Percentiles rank a stretch among this genome's conserved stretches.
Evolutionary conservation across 2,888 invertebrate species (phyloP).

Genomic region (Spodoptera exigua): DNA sequence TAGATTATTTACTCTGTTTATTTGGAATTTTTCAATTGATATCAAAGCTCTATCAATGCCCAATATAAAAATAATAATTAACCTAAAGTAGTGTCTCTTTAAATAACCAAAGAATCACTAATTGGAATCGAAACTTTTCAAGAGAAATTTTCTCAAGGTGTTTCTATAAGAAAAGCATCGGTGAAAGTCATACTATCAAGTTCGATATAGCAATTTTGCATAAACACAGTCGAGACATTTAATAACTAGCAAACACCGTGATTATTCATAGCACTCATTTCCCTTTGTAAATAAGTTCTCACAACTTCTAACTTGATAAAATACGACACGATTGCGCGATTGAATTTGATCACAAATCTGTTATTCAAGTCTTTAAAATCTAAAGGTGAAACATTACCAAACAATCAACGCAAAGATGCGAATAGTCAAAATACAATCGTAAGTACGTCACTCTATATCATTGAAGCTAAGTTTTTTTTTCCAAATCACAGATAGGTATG

Average conservation of each 20-base stretch:
- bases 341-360: too few species aligned
- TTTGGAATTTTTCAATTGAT: not conserved
- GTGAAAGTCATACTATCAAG: constrained; percentile 39
- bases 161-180: constrained; percentile 29
- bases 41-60: too few species aligned
- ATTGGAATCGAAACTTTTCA: not conserved
- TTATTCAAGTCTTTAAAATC: too few species aligned
- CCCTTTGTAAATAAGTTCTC: constrained; percentile 30
- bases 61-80: too few species aligned
- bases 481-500: too few species aligned
- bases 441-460: too few species aligned
- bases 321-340: too few species aligned
- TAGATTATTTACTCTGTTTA: not conserved
- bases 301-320: constrained; percentile 25
- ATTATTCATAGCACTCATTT: constrained; percentile 52
- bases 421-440: too few species aligned
- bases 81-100: too few species aligned
- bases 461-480: too few species aligned
- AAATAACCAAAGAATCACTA: not conserved
- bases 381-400: too few species aligned
- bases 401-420: too few species aligned
- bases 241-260: constrained; percentile 42
- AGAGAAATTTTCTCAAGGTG: constrained; percentile 29
- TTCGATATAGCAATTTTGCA: constrained; percentile 51
- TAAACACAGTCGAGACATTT: constrained; percentile 37